These are phyloP conservation scores for Silurus meridionalis DNA, from an alignment of 2,113 vertebrate genomes.

Conservation along the genomic window DNA sequence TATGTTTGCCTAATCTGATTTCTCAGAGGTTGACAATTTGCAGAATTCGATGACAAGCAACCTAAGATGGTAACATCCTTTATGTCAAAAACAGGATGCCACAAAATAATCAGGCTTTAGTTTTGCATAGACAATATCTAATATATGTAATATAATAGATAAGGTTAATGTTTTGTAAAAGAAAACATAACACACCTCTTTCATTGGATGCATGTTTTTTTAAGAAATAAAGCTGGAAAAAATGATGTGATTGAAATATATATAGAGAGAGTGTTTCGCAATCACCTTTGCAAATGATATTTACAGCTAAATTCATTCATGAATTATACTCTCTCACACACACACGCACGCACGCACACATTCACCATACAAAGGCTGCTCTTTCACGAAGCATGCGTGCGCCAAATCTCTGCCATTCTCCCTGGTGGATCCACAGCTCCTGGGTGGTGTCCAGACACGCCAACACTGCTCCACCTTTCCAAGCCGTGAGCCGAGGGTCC, in stretches of 20 bases:
- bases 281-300: background rate
- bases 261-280: background rate
- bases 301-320: background rate
- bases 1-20: background rate
- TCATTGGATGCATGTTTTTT: background rate
- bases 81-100: slow-evolving; percentile 3
- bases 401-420: slow-evolving; percentile 94
- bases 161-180: background rate
- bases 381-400: slow-evolving; percentile 91
- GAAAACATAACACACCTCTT: background rate
- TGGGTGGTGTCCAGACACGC: slow-evolving; percentile 96
- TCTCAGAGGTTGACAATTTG: background rate
- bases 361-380: slow-evolving; percentile 92
- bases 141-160: too few relatives aligned
- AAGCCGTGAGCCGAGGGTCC: slow-evolving; percentile 90
- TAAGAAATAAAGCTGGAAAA: background rate
- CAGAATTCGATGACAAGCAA: background rate
- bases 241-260: background rate
- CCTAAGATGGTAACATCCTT: background rate
- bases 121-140: background rate
- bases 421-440: slow-evolving; percentile 95
- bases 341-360: too few relatives aligned
- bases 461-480: slow-evolving; percentile 94
- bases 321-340: background rate
- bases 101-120: background rate